Evolutionary conservation across 2,888 invertebrate genomes (phyloP), one percentile per base, ranked within the genome.

Genomic region (Tetragnatha montana): DNA sequence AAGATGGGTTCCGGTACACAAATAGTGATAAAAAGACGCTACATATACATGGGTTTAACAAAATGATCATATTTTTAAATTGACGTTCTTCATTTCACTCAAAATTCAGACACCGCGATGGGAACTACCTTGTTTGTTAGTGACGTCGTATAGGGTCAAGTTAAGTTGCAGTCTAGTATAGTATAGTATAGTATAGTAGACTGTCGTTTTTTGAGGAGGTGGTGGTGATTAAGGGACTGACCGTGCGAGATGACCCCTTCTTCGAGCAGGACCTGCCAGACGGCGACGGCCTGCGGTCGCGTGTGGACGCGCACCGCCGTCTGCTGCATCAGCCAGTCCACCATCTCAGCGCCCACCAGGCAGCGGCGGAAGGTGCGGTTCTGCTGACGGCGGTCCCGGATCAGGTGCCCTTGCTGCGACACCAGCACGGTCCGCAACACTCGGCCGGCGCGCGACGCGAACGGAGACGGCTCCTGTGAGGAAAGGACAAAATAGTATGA

Each of bases 231-330:
- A 17, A 8, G 35, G 0, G 8, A 93, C 94, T 94, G 93, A 96
- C 96, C 91, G 60, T 91, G 96, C 82, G 95, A 95, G 91, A 97
- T 95, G 91, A 96, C 95, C 78, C 96, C 96, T 93, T 97, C 96
- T 93, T 97, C 97, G 71, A 97, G 94, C 84, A 97, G 94, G 0
- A 96, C 96, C 93, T 97, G 97, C 96, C 96, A 97, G 96, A 97
- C 96, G 91, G 96, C 96, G 80, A 96, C 95, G 81, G 96, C 96
- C 93, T 96, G 96, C 91, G 95, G 95, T 91, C 96, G 94, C 2
- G 94, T 93, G 94, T 96, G 95, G 17, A 95, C 95, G 91, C 93
- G 91, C 91, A 91, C 89, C 49, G 93, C 92, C 81, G 95, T 95
- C 92, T 96, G 94, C 92, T 95, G 95, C 92, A 96, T 93, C 91